Conservation (phyloP, 2,888 invertebrate genomes). For the Oscheius sp. region DNA sequence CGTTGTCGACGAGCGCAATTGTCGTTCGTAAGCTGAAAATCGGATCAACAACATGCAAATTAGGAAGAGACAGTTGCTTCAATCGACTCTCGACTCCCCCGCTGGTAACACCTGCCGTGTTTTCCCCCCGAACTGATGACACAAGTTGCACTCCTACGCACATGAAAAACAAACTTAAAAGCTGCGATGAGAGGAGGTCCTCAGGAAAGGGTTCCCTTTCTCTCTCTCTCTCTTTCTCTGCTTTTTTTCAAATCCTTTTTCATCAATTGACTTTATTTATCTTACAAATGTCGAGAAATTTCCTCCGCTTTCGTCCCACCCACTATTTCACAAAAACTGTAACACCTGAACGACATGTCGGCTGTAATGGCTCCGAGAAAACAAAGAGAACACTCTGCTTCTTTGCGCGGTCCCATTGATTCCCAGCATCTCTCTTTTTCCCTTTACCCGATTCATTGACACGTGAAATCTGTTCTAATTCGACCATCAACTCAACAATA, state of each 20-base stretch:
- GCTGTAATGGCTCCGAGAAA: neutral
- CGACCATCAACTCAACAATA: neutral
- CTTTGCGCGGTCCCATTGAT: neutral
- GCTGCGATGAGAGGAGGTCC: neutral
- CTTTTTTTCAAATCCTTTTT: neutral
- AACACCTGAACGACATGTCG: neutral
- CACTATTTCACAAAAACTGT: neutral
- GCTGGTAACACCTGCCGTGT: conserved; percentile 10
- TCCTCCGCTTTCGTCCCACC: no score
- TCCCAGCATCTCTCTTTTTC: neutral
- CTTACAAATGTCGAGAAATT: neutral
- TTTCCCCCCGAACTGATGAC: conserved; percentile 14
- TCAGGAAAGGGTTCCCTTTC: neutral
- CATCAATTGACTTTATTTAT: neutral
- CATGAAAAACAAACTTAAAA: conserved; percentile 1
- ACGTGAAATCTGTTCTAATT: conserved; percentile 17
- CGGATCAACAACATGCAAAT: neutral
- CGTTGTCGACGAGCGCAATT: neutral
- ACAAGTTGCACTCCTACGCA: conserved; percentile 3
- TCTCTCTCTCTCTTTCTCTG: neutral
- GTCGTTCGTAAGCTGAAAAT: neutral
- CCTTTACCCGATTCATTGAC: neutral
- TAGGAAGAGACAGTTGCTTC: conserved; percentile 1
- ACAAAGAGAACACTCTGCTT: neutral
- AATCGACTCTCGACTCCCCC: conserved; percentile 9